These are phyloP conservation scores for Agapornis canus DNA, from an alignment of 2,797 vertebrate genomes.

Conservation along the genomic window DNA sequence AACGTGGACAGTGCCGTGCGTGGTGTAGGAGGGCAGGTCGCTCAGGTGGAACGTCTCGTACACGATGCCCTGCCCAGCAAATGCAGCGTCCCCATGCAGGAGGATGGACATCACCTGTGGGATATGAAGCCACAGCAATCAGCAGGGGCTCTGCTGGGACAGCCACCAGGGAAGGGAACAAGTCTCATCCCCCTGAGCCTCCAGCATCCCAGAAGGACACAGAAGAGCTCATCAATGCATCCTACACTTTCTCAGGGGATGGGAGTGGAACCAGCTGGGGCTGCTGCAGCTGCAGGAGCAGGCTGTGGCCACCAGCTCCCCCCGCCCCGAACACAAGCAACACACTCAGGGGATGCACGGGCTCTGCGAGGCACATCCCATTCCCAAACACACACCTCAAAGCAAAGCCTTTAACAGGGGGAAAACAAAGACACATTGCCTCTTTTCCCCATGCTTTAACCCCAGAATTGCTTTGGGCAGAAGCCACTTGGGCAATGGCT, in stretches of 20 bases:
- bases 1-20: slow-evolving; percentile 92
- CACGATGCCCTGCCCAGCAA: slow-evolving; percentile 93
- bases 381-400: background rate
- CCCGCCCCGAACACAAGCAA: accelerated
- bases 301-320: background rate
- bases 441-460: background rate
- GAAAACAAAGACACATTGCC: background rate
- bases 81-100: slow-evolving; percentile 92
- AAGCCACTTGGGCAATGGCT: background rate
- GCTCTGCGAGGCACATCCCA: background rate
- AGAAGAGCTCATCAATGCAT: background rate
- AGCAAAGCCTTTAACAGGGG: background rate
- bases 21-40: slow-evolving; percentile 93
- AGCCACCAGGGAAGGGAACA: background rate
- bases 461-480: background rate
- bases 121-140: accelerated
- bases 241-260: background rate
- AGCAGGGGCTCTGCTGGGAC: background rate
- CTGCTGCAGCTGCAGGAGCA: background rate
- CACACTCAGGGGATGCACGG: background rate
- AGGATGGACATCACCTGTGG: slow-evolving; percentile 94
- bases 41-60: slow-evolving; percentile 97
- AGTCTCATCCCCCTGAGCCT: background rate
- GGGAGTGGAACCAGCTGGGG: accelerated
- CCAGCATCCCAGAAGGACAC: background rate